These are phyloP conservation scores for Drosophila pseudoananassae DNA, from an alignment of 1,140 invertebrate genomes.

Conservation along the genomic window DNA sequence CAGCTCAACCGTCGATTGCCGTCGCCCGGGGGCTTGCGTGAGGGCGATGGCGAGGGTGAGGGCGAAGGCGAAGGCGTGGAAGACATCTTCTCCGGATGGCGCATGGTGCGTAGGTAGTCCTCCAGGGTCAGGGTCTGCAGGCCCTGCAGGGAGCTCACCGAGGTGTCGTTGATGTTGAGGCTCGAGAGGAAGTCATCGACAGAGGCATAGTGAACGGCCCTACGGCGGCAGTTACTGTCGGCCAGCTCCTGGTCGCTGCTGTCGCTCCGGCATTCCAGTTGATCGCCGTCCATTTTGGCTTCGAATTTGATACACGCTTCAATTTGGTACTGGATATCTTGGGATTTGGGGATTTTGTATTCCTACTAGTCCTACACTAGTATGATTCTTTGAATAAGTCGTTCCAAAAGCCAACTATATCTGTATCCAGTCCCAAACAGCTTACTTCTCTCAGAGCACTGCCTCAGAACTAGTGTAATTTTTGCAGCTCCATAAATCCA, in stretches of 20 bases:
- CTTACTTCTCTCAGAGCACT: no score
- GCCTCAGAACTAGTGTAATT: not conserved
- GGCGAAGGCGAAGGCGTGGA: no score
- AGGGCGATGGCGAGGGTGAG: no score
- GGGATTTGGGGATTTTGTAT: not conserved
- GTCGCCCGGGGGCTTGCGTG: slow-evolving; percentile 3
- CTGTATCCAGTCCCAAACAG: no score
- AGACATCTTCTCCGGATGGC: not conserved
- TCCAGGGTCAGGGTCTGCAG: slow-evolving; percentile 25
- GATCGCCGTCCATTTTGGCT: not conserved
- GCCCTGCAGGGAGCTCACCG: slow-evolving; percentile 18
- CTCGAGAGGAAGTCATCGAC: slow-evolving; percentile 46
- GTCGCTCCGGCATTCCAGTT: not conserved
- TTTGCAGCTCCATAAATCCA: not conserved
- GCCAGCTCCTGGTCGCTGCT: slow-evolving; percentile 21
- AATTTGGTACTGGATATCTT: not conserved
- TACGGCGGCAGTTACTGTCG: no score
- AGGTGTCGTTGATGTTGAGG: slow-evolving; percentile 37
- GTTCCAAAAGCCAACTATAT: not conserved
- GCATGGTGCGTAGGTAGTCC: slow-evolving; percentile 29
- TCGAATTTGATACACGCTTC: not conserved
- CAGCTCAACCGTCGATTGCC: not conserved
- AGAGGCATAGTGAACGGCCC: slow-evolving; percentile 30
- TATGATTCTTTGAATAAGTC: not conserved
- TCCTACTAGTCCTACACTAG: no score